These are phyloP conservation scores for Taeniopygia guttata DNA, from an alignment of 2,797 vertebrate species.

Conservation along the genomic window DNA sequence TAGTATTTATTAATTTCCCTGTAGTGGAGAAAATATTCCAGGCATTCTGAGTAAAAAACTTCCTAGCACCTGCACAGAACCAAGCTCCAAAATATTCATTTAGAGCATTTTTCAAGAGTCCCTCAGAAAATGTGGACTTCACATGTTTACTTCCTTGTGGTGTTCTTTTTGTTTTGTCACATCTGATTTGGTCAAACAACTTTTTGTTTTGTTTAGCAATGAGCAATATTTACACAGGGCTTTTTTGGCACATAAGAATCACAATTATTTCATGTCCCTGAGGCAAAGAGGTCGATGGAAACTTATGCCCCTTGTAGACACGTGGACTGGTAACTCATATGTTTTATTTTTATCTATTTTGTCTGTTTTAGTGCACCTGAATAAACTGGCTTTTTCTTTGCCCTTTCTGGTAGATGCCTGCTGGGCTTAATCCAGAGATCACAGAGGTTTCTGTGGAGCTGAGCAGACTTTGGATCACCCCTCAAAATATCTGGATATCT, in stretches of 20 bases:
- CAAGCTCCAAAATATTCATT: slow-evolving; percentile 73
- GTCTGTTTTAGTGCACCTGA: slow-evolving; percentile 7
- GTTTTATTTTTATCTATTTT: slow-evolving; percentile 58
- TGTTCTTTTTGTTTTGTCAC: slow-evolving; percentile 65
- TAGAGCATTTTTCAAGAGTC: slow-evolving; percentile 69
- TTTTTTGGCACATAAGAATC: slow-evolving; percentile 46
- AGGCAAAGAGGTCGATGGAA: slow-evolving; percentile 61
- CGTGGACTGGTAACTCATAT: background rate
- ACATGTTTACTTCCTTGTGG: slow-evolving; percentile 68
- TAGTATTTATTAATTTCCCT: slow-evolving; percentile 78
- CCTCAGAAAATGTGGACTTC: slow-evolving; percentile 66
- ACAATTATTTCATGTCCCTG: slow-evolving; percentile 68
- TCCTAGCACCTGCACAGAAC: slow-evolving; percentile 80
- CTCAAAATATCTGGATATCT: background rate
- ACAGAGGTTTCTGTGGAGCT: background rate
- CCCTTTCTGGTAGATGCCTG: slow-evolving; percentile 8
- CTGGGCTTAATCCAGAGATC: slow-evolving; percentile 10
- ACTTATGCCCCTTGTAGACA: slow-evolving; percentile 51
- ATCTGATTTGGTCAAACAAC: slow-evolving; percentile 64
- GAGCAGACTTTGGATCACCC: slow-evolving; percentile 16
- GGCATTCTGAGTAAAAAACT: slow-evolving; percentile 76
- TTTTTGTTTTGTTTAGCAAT: slow-evolving; percentile 71
- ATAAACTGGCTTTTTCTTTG: background rate
- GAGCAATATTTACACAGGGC: slow-evolving; percentile 70
- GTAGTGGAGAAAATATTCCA: slow-evolving; percentile 78